Base-by-base conservation (phyloP, 2,797 vertebrate species). In the Lemur catta region DNA sequence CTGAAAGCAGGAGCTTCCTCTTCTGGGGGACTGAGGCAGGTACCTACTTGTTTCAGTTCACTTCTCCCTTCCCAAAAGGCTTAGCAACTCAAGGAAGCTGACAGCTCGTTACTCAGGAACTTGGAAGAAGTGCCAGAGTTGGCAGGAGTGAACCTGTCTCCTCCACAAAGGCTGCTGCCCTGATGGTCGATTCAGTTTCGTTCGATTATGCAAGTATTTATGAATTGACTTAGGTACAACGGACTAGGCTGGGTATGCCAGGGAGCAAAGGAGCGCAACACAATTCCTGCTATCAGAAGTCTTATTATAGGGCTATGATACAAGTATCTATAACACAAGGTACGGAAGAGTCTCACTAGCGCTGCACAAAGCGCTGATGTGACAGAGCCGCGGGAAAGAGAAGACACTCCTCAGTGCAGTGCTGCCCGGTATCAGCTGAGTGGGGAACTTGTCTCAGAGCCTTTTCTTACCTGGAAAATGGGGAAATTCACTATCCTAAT, bases 91-190 rank as follows among this genome's bases (percentile, higher is more conserved):
- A 84, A 91, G 35, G 86, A 92, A 93, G 91, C 71, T 67, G 93
- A 95, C 94, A 95, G 75, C 89, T 97, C 89, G 22, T 95, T 89
- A 95, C 89, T 97, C 63, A 71, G 65, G 84, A 97, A 94, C 84
- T 91, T 96, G 87, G 80, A 96, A 95, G 63, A 69, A 72, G n/a
- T 30, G 26, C 26, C 57, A n/a, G 57, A 43, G n/a, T 63, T 92
- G 93, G 89, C 97, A 95, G 90, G 95, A 69, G 9, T 2, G 65
- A 84, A 46, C 84, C 80, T 96, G 96, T 80, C 89, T 80, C 52
- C 75, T 76, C 79, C 50, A 13, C 0, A 1, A 67, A 72, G 59
- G 10, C 35, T 61, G 38, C 43, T 50, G 92, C 65, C 65, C 59
- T 69, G 52, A 59, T 72, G n/a, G 59, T 89, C 7, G 1, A 71